Evolutionary conservation across 2,113 vertebrate genomes (phyloP).

Genomic region (Perognathus longimembris): DNA sequence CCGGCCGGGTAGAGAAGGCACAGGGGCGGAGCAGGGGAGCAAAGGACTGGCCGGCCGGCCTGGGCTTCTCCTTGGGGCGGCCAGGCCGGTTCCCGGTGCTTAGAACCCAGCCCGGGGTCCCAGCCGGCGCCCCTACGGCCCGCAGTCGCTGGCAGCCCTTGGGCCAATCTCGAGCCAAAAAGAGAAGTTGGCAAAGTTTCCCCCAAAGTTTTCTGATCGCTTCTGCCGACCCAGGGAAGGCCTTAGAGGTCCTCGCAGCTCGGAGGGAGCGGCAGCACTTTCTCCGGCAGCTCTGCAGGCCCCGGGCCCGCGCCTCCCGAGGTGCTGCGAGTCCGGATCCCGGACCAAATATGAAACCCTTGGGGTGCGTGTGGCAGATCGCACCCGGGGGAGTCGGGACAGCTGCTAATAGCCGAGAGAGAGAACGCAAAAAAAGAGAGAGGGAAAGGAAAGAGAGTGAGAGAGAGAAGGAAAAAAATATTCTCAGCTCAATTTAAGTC

Average conservation of each 20-base stretch:
- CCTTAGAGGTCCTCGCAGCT: background rate
- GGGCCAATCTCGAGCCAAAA: background rate
- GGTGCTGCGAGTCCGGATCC: background rate
- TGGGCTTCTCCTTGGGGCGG: too few relatives aligned
- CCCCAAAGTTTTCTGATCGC: conserved; percentile 44
- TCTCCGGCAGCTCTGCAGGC: background rate
- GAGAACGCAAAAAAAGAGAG: conserved; percentile 72
- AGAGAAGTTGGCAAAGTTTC: conserved; percentile 69
- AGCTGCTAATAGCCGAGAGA: conserved; percentile 77
- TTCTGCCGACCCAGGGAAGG: background rate
- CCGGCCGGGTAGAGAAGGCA: background rate
- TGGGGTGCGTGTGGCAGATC: background rate
- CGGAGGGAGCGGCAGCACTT: background rate
- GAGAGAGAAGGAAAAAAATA: conserved; percentile 80
- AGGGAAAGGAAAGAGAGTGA: conserved; percentile 76
- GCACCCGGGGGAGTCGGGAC: background rate
- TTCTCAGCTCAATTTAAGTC: conserved; percentile 99
- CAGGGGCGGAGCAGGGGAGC: background rate
- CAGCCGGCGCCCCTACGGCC: background rate
- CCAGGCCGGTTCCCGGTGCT: too few relatives aligned
- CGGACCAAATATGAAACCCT: conserved; percentile 38
- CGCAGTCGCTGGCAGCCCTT: background rate
- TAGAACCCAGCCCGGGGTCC: background rate
- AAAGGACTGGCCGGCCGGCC: too few relatives aligned
- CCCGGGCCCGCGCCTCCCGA: background rate